These are phyloP conservation scores for Amphiprion clarkii DNA, from an alignment of 2,797 vertebrate species.

Conservation along the genomic window DNA sequence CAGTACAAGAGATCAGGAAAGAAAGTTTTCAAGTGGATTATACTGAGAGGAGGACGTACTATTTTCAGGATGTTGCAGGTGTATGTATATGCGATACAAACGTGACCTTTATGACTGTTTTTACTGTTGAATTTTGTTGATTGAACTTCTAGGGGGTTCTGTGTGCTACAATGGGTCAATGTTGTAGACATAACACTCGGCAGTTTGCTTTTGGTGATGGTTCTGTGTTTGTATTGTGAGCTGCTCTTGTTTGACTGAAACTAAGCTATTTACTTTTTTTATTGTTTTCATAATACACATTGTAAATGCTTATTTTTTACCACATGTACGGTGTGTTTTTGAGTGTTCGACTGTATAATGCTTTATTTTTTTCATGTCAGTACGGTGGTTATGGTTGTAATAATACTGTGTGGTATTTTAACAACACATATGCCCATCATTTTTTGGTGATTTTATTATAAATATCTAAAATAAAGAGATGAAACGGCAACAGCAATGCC, in stretches of 20 bases:
- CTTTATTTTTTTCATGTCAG: slow-evolving; percentile 62
- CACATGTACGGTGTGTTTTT: slow-evolving; percentile 74
- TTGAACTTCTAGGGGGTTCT: slow-evolving; percentile 12
- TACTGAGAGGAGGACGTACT: slow-evolving; percentile 26
- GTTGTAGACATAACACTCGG: slow-evolving; percentile 20
- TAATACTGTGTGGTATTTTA: slow-evolving; percentile 66
- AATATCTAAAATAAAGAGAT: slow-evolving; percentile 79
- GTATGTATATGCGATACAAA: slow-evolving; percentile 45
- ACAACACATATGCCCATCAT: slow-evolving; percentile 58
- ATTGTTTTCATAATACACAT: slow-evolving; percentile 59
- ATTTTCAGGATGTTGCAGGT: slow-evolving; percentile 34
- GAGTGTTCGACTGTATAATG: slow-evolving; percentile 63
- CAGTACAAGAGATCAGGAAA: slow-evolving; percentile 12
- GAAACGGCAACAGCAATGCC: slow-evolving; percentile 13
- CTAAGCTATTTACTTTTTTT: slow-evolving; percentile 57
- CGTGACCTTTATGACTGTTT: slow-evolving; percentile 26
- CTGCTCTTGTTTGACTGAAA: slow-evolving; percentile 47
- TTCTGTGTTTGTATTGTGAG: slow-evolving; percentile 45
- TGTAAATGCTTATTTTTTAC: slow-evolving; percentile 81
- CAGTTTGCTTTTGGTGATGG: slow-evolving; percentile 23
- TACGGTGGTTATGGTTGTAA: slow-evolving; percentile 64
- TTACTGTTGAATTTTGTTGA: slow-evolving; percentile 35
- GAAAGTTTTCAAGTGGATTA: neutral
- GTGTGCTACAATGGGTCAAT: slow-evolving; percentile 33
- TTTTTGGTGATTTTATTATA: slow-evolving; percentile 76